These are phyloP conservation scores for Drosophila putrida DNA, from an alignment of 2,888 invertebrate species.

Conservation along the genomic window DNA sequence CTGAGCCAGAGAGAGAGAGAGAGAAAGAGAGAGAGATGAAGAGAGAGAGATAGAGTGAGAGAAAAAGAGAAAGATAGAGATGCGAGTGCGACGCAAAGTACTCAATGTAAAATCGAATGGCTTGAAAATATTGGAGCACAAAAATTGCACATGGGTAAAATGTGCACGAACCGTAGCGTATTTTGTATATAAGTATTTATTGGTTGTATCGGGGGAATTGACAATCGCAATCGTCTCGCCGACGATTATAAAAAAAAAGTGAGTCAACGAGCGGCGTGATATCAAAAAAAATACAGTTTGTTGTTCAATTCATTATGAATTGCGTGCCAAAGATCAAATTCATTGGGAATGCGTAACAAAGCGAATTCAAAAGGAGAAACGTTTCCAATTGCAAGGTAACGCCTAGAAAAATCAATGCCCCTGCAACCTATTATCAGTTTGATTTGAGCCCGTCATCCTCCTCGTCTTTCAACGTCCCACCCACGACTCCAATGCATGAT, in stretches of 20 bases:
- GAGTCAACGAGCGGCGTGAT: slow-evolving; percentile 61
- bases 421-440: slow-evolving; percentile 16
- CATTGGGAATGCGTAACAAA: slow-evolving; percentile 65
- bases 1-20: slow-evolving; percentile 14
- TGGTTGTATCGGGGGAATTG: slow-evolving; percentile 22
- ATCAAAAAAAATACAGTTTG: slow-evolving; percentile 44
- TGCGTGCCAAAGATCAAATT: slow-evolving; percentile 83
- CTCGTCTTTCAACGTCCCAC: slow-evolving; percentile 10
- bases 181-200: neutral
- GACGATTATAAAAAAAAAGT: slow-evolving; percentile 41
- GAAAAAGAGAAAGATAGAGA: neutral
- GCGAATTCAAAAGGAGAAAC: slow-evolving; percentile 25
- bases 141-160: slow-evolving; percentile 37
- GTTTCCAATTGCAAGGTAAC: slow-evolving; percentile 55
- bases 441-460: slow-evolving; percentile 11
- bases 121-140: slow-evolving; percentile 37
- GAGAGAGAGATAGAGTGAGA: neutral
- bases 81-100: slow-evolving; percentile 35
- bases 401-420: slow-evolving; percentile 27
- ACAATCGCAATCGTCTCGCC: slow-evolving; percentile 30
- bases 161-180: slow-evolving; percentile 30
- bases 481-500: slow-evolving; percentile 4
- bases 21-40: neutral
- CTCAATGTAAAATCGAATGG: slow-evolving; percentile 52
- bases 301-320: slow-evolving; percentile 54